Evolutionary conservation across 92 coral and sea anemone genomes (phyloP), one percentile per base, ranked within the genome.

Genomic region (Porites evermanni): DNA sequence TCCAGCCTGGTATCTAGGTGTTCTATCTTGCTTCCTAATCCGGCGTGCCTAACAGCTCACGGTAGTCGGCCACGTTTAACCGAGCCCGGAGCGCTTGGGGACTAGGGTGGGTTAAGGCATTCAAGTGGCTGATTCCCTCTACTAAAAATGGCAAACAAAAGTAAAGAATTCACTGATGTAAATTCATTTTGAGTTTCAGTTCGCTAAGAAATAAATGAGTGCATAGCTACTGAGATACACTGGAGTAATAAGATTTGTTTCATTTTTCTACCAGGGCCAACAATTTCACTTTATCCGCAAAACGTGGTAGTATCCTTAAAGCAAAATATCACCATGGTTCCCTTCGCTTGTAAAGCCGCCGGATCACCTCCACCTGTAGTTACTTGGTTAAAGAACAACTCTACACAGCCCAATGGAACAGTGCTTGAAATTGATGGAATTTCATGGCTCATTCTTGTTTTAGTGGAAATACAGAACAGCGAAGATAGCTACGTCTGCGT

Each of bases 321-420:
- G 13, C 75, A 23, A 3, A 77, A 59, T 8, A 66, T 52, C 24
- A 66, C 78, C 11, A 12, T 61, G 72, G 77, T 54, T 9, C 18
- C 53, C 53, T 81, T 81, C 68, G 23, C 54, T 17, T 88, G 92
- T 64, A 60, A 79, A 16, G 92, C 88, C 17, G 71, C 60, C 13
- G 92, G 92, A 20, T 53, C 60, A 50, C 92, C 92, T 2, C 77
- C 12, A 69, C 92, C 89, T n/a, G 53, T 23, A 19, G 84, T 88
- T 29, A 56, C 18, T 16, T 88, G 89, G 92, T 53, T 83, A 1
- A 88, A 77, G 24, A 47, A 88, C 59, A 74, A 72, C 20, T 47
- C 44, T 2, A 58, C 89, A 47, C 29, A 53, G 53, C 26, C 29
- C 67, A 70, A 63, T 64, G 88, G 67, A 4, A 83, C 67, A 64